These are phyloP conservation scores for Drosophila sp. DNA, from an alignment of 1,140 invertebrate genomes.

Conservation along the genomic window DNA sequence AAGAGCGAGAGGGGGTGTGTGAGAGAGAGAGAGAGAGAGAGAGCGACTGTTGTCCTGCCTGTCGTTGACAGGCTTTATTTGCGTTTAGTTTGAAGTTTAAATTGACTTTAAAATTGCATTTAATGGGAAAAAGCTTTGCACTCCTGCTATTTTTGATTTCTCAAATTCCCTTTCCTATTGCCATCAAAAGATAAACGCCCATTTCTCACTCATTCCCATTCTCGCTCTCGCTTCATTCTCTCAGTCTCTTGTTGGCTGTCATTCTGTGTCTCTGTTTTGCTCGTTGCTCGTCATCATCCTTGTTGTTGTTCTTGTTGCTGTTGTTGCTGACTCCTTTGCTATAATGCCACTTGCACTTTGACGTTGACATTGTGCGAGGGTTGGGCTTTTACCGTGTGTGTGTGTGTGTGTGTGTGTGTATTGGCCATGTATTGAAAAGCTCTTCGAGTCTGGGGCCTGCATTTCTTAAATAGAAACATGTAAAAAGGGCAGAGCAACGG, in stretches of 20 bases:
- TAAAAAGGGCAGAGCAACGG: slow-evolving; percentile 30
- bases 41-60: slow-evolving; percentile 28
- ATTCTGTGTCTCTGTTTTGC: slow-evolving; percentile 55
- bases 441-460: slow-evolving; percentile 40
- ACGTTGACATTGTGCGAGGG: slow-evolving; percentile 69
- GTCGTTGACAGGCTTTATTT: slow-evolving; percentile 73
- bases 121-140: slow-evolving; percentile 61
- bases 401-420: slow-evolving; percentile 13
- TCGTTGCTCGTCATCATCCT: slow-evolving; percentile 37
- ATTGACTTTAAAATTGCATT: slow-evolving; percentile 81
- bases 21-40: background rate
- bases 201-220: slow-evolving; percentile 31
- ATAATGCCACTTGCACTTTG: slow-evolving; percentile 80
- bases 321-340: slow-evolving; percentile 66
- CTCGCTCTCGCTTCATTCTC: too few relatives aligned
- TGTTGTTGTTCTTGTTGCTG: slow-evolving; percentile 32
- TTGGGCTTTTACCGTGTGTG: slow-evolving; percentile 9
- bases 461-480: slow-evolving; percentile 75
- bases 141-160: slow-evolving; percentile 27
- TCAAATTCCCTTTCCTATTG: background rate
- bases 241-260: slow-evolving; percentile 36
- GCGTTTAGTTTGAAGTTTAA: slow-evolving; percentile 71
- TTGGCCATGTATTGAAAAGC: slow-evolving; percentile 55
- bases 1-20: background rate
- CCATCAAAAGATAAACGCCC: slow-evolving; percentile 17